Base-by-base conservation (phyloP, 2,113 vertebrate genomes). In the Sprattus sprattus region DNA sequence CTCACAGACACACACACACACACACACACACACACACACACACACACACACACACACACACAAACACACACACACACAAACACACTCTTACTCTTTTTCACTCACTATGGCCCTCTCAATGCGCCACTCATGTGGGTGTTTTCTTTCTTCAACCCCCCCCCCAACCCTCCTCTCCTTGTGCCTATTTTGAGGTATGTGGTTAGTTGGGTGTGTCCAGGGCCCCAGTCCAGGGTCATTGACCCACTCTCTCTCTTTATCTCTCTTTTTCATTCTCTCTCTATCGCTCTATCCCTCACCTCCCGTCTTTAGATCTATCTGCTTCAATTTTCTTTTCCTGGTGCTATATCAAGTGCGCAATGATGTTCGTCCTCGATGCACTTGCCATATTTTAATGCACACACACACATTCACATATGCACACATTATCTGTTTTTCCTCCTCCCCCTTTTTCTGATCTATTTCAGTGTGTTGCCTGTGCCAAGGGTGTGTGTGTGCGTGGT, bases 361-460 rank as follows among this genome's bases (percentile, higher is more conserved):
- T 60, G 22, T 20, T 60, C 54, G 22, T 20, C 54, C 22, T 22
- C 54, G 20, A 60, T 60, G 54, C 54, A 60, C 54, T 60, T 60
- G 18, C 22, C 6, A 4, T 54, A 6, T 80, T 39, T 39, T 22
- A 84, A 88, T 89, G 90, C 82, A 64, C 67, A 71, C 67, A 71
- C 64, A 54, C 81, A 84, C 85, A 88, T 39, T 45, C 67, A 71
- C 64, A 54, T 80, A 84, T 83, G 86, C 45, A 75, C 28, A 89
- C 32, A 54, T 82, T 83, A 44, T 86, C 90, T 84, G 15, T 20
- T 39, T 78, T 16, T 78, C 86, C 89, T 90, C 89, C 90, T 92
- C 91, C 87, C 87, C 81, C 81, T 89, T 89, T 90, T 82, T 86
- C 86, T 89, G 88, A 94, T 94, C 94, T 95, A 95, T 95, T 95